These are phyloP conservation scores for Cavia aperea DNA, from an alignment of 2,113 vertebrate species.

Conservation along the genomic window DNA sequence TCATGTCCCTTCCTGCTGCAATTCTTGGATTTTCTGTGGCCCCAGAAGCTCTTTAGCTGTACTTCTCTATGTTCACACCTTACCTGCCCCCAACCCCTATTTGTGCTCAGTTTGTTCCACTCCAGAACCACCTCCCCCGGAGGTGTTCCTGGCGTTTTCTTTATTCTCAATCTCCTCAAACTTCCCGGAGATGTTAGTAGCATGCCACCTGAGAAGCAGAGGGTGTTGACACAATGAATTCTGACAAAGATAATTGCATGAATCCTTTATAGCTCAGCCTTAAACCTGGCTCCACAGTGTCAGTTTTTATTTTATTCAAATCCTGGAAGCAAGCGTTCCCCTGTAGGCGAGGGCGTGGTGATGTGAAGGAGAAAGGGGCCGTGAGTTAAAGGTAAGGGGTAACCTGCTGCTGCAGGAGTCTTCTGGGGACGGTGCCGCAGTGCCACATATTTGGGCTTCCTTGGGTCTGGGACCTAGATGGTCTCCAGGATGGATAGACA, in stretches of 20 bases:
- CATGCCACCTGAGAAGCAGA: slow-evolving; percentile 2
- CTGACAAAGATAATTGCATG: slow-evolving; percentile 77
- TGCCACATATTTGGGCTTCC: accelerated
- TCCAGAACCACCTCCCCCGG: background rate
- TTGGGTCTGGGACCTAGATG: background rate
- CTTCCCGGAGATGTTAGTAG: slow-evolving; percentile 61
- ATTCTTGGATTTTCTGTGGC: background rate
- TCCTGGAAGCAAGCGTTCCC: background rate
- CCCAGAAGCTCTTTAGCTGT: background rate
- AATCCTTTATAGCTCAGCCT: slow-evolving; percentile 55
- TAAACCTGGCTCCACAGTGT: slow-evolving; percentile 66
- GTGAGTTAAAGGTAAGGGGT: background rate
- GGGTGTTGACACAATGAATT: slow-evolving; percentile 76
- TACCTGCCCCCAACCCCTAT: background rate
- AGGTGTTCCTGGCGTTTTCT: background rate
- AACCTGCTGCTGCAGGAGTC: accelerated
- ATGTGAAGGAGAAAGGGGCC: background rate
- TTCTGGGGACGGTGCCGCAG: accelerated
- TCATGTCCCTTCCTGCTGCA: background rate
- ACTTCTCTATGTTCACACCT: background rate
- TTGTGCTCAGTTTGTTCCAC: background rate
- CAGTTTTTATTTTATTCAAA: slow-evolving; percentile 76
- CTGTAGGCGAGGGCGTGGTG: background rate
- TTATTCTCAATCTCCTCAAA: slow-evolving; percentile 48
- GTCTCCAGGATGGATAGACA: slow-evolving; percentile 9